phyloP scores from a whole-genome alignment of 2,888 invertebrate genomes.

The Marasmarcha lunaedactyla region DNA sequence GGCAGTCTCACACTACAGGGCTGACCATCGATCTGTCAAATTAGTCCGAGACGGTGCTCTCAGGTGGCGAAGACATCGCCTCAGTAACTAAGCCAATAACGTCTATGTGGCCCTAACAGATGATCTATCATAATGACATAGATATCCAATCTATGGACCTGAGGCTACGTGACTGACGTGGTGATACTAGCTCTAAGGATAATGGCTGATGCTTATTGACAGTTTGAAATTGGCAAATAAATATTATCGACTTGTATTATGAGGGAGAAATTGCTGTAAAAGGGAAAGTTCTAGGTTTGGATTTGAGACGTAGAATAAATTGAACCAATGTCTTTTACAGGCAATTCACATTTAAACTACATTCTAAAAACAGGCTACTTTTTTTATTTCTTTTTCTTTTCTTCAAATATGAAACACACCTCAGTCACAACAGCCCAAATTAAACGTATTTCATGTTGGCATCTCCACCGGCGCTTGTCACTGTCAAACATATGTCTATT shows the following conservation, averaged over 20 bases:
- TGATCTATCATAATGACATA: constrained; percentile 68
- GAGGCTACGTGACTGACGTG: constrained; percentile 22
- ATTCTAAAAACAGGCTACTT: too few relatives aligned
- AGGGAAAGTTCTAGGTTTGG: too few relatives aligned
- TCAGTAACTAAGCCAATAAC: constrained; percentile 64
- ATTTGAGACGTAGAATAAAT: too few relatives aligned
- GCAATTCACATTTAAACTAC: too few relatives aligned
- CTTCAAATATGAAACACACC: too few relatives aligned
- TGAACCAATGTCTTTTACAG: too few relatives aligned
- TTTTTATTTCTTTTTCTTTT: too few relatives aligned
- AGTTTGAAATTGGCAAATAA: not conserved
- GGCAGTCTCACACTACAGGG: constrained; percentile 4
- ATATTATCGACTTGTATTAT: too few relatives aligned
- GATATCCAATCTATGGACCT: constrained; percentile 49
- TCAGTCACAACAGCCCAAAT: constrained; percentile 32
- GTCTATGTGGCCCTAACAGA: constrained; percentile 36
- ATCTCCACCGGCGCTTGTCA: constrained; percentile 64
- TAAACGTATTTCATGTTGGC: constrained; percentile 67
- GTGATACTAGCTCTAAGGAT: too few relatives aligned
- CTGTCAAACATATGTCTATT: constrained; percentile 63
- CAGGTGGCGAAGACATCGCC: constrained; percentile 43
- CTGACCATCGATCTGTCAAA: constrained; percentile 63
- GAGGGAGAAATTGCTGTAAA: too few relatives aligned
- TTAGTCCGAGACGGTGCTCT: constrained; percentile 38
- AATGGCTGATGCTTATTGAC: too few relatives aligned